These are phyloP conservation scores for Doryteuthis pealeii DNA, from an alignment of 1,140 invertebrate species.

Conservation along the genomic window DNA sequence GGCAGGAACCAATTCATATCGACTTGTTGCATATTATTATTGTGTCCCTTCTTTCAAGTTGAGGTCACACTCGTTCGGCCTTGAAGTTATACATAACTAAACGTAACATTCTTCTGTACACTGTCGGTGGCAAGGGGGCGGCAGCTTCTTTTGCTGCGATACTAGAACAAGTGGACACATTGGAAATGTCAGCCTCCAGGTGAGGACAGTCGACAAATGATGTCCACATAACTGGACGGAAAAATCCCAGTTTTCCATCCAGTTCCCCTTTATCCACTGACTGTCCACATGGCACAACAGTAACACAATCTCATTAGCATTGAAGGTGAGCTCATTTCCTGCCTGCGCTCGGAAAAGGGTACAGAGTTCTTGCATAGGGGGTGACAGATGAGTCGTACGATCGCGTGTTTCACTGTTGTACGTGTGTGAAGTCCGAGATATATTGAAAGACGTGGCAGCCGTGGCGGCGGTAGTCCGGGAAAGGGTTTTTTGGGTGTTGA, in stretches of 20 bases:
- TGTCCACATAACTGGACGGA: slow-evolving; percentile 68
- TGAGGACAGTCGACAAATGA: slow-evolving; percentile 68
- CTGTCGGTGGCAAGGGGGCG: not conserved
- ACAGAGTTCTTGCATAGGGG: slow-evolving; percentile 67
- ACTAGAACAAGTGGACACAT: not conserved
- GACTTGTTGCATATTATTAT: slow-evolving; percentile 63
- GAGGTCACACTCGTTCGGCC: slow-evolving; percentile 65
- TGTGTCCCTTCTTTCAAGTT: slow-evolving; percentile 63
- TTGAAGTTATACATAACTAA: slow-evolving; percentile 64
- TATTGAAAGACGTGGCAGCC: not conserved
- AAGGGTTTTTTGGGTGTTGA: not conserved
- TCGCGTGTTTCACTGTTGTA: slow-evolving; percentile 55
- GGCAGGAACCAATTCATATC: slow-evolving; percentile 69
- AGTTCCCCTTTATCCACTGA: slow-evolving; percentile 69
- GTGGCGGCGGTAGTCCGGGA: not conserved
- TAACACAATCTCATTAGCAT: slow-evolving; percentile 66
- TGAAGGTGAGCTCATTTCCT: slow-evolving; percentile 68
- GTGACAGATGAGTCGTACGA: slow-evolving; percentile 59
- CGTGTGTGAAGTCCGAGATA: slow-evolving; percentile 1
- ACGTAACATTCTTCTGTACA: slow-evolving; percentile 38
- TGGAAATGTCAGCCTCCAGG: not conserved
- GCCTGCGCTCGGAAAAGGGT: slow-evolving; percentile 67
- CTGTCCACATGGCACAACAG: slow-evolving; percentile 67
- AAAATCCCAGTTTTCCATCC: slow-evolving; percentile 67
- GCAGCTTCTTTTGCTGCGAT: not conserved